These are phyloP conservation scores for Myotis planiceps DNA, from an alignment of 2,797 vertebrate genomes.

Conservation along the genomic window DNA sequence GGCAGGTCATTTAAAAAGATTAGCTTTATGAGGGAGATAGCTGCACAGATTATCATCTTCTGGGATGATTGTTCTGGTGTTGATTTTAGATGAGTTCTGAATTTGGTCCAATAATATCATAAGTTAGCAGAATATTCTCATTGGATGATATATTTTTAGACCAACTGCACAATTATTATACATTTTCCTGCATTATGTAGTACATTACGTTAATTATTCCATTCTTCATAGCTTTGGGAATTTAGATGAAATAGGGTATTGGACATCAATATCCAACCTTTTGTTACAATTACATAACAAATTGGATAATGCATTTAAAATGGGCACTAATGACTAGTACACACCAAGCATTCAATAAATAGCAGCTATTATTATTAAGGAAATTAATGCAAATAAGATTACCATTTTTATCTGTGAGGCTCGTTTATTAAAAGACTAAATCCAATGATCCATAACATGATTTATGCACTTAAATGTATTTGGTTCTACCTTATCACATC, in stretches of 20 bases:
- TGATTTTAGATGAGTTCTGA: neutral
- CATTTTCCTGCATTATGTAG: neutral
- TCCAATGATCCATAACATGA: neutral
- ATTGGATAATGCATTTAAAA: neutral
- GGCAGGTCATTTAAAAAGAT: neutral
- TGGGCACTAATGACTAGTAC: neutral
- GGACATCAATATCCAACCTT: neutral
- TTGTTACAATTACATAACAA: neutral
- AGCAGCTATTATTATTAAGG: neutral
- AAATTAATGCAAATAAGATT: neutral
- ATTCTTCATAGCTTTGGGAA: neutral
- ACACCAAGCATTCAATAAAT: neutral
- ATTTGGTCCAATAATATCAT: neutral
- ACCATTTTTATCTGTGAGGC: neutral
- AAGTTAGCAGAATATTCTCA: neutral
- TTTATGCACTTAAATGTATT: neutral
- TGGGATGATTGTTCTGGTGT: neutral
- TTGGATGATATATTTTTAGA: neutral
- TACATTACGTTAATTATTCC: neutral
- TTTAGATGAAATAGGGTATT: neutral
- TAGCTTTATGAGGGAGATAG: neutral
- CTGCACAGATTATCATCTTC: neutral
- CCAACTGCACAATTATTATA: neutral
- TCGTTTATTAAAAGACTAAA: neutral
- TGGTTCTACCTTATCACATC: neutral